Conservation (phyloP, 1,140 invertebrate genomes). For the Caenorhabditis inopinata region DNA sequence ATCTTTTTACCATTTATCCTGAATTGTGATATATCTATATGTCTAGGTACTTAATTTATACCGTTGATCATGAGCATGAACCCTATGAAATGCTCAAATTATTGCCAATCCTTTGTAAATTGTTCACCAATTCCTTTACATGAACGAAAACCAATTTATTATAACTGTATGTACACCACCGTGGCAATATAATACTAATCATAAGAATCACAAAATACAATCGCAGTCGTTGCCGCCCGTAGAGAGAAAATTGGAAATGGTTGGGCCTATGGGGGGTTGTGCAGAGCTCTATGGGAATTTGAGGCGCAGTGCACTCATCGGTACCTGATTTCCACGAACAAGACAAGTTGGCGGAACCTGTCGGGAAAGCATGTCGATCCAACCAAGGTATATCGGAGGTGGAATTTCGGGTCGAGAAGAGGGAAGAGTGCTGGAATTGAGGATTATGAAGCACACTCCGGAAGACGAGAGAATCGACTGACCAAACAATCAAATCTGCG, state of each 20-base stretch:
- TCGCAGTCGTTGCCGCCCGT: background rate
- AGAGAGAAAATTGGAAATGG: background rate
- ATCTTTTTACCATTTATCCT: no score
- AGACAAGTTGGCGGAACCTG: background rate
- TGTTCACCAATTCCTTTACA: no score
- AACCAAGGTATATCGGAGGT: background rate
- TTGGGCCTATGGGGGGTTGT: background rate
- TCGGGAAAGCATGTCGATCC: background rate
- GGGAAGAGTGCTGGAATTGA: background rate
- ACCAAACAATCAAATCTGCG: constrained; percentile 4
- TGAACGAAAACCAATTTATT: background rate
- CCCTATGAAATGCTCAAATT: no score
- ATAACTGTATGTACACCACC: background rate
- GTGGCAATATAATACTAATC: no score
- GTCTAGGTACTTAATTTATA: no score
- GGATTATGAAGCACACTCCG: background rate
- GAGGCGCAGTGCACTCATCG: background rate
- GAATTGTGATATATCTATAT: no score
- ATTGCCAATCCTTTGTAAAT: no score
- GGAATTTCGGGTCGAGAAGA: background rate
- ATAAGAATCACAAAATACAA: no score
- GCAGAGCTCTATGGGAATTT: background rate
- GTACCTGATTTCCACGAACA: background rate
- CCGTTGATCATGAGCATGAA: no score
- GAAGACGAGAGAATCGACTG: background rate